Base-by-base conservation (phyloP, 2,113 vertebrate species). In the Mohoua ochrocephala region DNA sequence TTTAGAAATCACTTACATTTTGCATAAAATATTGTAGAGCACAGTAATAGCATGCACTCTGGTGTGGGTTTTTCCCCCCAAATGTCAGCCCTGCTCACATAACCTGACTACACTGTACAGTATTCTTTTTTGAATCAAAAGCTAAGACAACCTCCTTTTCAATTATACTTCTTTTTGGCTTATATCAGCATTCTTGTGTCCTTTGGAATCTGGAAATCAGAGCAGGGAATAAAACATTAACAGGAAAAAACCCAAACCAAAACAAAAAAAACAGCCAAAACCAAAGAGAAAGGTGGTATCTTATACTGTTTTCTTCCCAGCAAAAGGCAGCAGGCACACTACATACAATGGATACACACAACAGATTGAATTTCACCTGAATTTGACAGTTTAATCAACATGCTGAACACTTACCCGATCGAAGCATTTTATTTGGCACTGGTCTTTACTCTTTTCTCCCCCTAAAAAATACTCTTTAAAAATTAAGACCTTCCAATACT, bases 21-120 rank as follows among this genome's bases (percentile, higher is more conserved):
- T 92, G 47, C 37, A 49, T 53, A 49, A 87, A 78, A 45, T 57
- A 87, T 30, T 78, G 63, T 23, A 54, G 9, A 75, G 30, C 17
- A 59, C 53, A 80, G 14, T 31, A 84, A 81, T 1, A 52, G 35
- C 61, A 96, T 49, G 63, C 23, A 47, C 15, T 74, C 16, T 60
- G 17, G 4, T 33, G 20, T 33, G 47, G 33, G 0, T 1, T 30
- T 44, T 20, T 9, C 1, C 4, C 7, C 10, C 7, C 9, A 70
- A 8, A 78, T 28, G 15, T 69, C 60, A 87, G n/a, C 37, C 56
- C 12, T 89, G 26, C 30, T 87, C 56, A 89, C 0, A 2, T 45
- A 84, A 73, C 44, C 39, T 53, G 28, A 79, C 31, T 75, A 49
- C 28, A 41, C 17, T 77, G 63, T 44, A 76, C 18, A 57, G 37